Base-by-base conservation (phyloP, 2,888 invertebrate genomes). In the Diaperis boleti region DNA sequence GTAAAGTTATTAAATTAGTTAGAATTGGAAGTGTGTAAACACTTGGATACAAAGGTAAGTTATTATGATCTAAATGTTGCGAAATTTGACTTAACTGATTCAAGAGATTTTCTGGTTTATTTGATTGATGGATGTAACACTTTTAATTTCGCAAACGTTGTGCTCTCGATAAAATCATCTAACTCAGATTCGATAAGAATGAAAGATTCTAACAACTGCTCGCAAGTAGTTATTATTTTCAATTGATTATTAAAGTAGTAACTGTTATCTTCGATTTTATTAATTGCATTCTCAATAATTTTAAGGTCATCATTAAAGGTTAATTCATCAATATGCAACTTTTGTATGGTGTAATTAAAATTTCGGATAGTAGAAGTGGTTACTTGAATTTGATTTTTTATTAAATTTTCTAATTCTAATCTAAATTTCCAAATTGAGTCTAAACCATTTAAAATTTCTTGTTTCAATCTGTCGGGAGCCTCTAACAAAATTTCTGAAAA, bases 261-360 rank as follows among this genome's bases (percentile, higher is more conserved):
- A 33, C 3, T 1, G 1, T 33, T 33, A 33, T 33, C 33, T 10
- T 33, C 1, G 33, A 33, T 33, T 1, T 33, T 33, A 33, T 33
- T 33, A 1, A 33, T 33, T 33, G 6, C 33, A 0, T 1, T 10
- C 10, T 33, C 33, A 1, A 33, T 33, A 33, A 33, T 33, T 33
- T 33, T 33, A 7, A 33, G n/a, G n/a, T 33, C 33, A 0, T 33
- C 33, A 1, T 33, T 33, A 33, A n/a, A 6, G 10, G 33, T 33
- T 33, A 0, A 0, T 33, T 39, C 39, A 39, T 39, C 39, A 39
- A 39, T 39, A 13, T 39, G 13, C 1, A 39, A 15, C 10, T 39
- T 39, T 39, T 15, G 7, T 3, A 39, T 13, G 7, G 42, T 42
- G n/a, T 42, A n/a, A 42, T 42, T 42, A 1, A 42, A 42, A 42